These are phyloP conservation scores for Eurypyga helias DNA, from an alignment of 2,113 vertebrate genomes.

Conservation along the genomic window DNA sequence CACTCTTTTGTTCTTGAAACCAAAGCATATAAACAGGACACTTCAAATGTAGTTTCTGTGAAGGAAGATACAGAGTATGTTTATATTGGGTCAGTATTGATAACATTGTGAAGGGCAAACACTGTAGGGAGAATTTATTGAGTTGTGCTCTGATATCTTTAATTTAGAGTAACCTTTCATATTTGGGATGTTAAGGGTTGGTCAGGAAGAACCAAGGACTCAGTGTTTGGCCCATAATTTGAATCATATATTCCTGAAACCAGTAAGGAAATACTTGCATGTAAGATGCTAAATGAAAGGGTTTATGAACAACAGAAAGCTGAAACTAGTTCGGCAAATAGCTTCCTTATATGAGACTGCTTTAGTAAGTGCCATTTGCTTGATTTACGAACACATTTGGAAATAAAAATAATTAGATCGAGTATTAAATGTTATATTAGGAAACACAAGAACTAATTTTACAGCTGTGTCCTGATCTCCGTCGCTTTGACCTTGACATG, in stretches of 20 bases:
- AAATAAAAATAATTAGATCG: conserved; percentile 12
- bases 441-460: conserved; percentile 23
- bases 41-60: not conserved
- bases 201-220: not conserved
- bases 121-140: not conserved
- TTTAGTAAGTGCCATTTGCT: not conserved
- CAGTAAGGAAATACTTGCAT: not conserved
- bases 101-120: not conserved
- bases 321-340: not conserved
- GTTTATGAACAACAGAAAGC: not conserved
- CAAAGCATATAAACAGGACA: not conserved
- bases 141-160: not conserved
- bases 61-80: not conserved
- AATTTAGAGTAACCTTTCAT: not conserved
- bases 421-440: not conserved
- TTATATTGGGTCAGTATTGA: not conserved
- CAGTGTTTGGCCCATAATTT: not conserved
- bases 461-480: not conserved
- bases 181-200: not conserved
- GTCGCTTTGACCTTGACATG: conserved; percentile 8
- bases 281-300: not conserved
- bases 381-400: conserved; percentile 7
- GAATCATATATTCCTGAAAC: not conserved
- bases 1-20: not conserved
- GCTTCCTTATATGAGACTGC: not conserved